Evolutionary conservation across 2,797 vertebrate genomes (phyloP).

Genomic region (Nannoperca obscura): DNA sequence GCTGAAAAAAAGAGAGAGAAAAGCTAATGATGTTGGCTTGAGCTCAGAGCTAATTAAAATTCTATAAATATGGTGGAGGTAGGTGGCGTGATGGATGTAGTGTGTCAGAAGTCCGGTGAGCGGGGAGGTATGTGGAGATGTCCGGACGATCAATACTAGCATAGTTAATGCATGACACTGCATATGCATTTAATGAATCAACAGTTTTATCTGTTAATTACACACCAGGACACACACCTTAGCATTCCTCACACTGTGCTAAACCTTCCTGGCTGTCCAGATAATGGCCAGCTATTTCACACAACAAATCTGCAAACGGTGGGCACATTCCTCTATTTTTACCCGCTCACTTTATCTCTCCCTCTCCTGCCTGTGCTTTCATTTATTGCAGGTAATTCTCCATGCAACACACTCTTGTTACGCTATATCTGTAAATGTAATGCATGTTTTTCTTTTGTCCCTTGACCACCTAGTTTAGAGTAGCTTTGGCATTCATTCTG

Average conservation of each 20-base stretch:
- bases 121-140: slow-evolving; percentile 76
- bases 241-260: slow-evolving; percentile 77
- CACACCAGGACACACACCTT: slow-evolving; percentile 82
- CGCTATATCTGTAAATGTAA: slow-evolving; percentile 65
- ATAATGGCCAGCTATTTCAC: slow-evolving; percentile 83
- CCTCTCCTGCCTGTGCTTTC: slow-evolving; percentile 66
- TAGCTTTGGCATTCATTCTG: slow-evolving; percentile 57
- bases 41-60: slow-evolving; percentile 90
- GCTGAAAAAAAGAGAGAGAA: slow-evolving; percentile 65
- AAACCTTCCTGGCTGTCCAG: slow-evolving; percentile 77
- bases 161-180: slow-evolving; percentile 82
- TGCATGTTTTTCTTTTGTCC: slow-evolving; percentile 68
- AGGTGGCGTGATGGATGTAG: slow-evolving; percentile 84
- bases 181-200: slow-evolving; percentile 89
- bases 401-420: slow-evolving; percentile 58
- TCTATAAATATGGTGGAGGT: slow-evolving; percentile 89
- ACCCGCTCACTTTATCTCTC: slow-evolving; percentile 72
- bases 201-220: slow-evolving; percentile 91
- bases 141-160: slow-evolving; percentile 85
- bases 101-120: slow-evolving; percentile 88
- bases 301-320: slow-evolving; percentile 75
- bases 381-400: slow-evolving; percentile 78
- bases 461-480: slow-evolving; percentile 60
- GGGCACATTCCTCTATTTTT: slow-evolving; percentile 65
- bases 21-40: slow-evolving; percentile 88